Evolutionary conservation across 2,888 invertebrate species (phyloP).

Genomic region (Muschampia plurimacula): DNA sequence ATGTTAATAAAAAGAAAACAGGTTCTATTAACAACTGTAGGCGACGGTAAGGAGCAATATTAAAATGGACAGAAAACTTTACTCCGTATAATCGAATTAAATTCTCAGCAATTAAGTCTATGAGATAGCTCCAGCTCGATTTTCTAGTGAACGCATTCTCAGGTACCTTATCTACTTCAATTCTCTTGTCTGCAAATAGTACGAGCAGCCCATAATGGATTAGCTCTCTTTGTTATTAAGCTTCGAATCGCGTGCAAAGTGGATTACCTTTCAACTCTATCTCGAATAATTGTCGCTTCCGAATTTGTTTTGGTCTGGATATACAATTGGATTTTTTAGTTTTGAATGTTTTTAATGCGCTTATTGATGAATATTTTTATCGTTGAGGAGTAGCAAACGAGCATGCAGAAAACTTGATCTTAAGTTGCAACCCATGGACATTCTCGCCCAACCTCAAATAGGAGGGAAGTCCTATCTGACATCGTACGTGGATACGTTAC

Average conservation of each 20-base stretch:
- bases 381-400: too few species aligned
- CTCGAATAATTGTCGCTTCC: slow-evolving; percentile 2
- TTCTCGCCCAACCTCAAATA: too few species aligned
- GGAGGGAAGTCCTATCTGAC: too few species aligned
- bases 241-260: slow-evolving; percentile 31
- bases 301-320: background rate
- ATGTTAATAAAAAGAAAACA: background rate
- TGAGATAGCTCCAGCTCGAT: slow-evolving; percentile 4
- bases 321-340: background rate
- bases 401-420: too few species aligned
- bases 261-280: slow-evolving; percentile 14
- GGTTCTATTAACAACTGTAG: background rate
- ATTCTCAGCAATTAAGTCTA: slow-evolving; percentile 10
- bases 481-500: too few species aligned
- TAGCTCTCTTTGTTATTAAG: slow-evolving; percentile 29
- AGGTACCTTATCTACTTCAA: slow-evolving; percentile 10
- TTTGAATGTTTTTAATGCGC: too few species aligned
- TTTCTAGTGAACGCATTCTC: background rate
- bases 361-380: too few species aligned
- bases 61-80: background rate
- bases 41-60: background rate
- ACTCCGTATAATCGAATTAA: background rate
- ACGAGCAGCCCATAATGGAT: slow-evolving; percentile 23
- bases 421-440: too few species aligned
- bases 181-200: slow-evolving; percentile 13